These are phyloP conservation scores for Callionymus lyra DNA, from an alignment of 2,113 vertebrate species.

Conservation along the genomic window DNA sequence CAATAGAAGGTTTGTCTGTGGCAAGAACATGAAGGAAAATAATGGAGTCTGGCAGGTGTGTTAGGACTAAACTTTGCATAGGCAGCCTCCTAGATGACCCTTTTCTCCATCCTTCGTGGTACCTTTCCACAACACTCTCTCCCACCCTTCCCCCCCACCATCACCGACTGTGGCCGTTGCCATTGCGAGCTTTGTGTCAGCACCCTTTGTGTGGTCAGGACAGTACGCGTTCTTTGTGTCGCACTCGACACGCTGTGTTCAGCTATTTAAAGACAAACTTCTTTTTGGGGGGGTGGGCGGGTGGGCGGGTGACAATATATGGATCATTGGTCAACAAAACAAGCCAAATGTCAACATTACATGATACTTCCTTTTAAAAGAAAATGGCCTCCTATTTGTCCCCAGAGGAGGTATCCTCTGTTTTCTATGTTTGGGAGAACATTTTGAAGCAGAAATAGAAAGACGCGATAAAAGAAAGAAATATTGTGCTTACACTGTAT, in stretches of 20 bases:
- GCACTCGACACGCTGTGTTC: conserved; percentile 31
- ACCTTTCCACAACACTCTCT: conserved; percentile 15
- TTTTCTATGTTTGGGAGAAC: conserved; percentile 35
- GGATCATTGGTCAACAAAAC: conserved; percentile 49
- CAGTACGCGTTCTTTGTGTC: conserved; percentile 28
- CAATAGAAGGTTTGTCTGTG: conserved; percentile 64
- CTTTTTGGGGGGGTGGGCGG: conserved; percentile 20
- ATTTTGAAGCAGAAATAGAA: conserved; percentile 37
- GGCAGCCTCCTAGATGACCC: conserved; percentile 40
- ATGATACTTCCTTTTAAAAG: conserved; percentile 28
- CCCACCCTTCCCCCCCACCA: conserved; percentile 9
- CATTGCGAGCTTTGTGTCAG: conserved; percentile 47
- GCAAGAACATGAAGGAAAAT: conserved; percentile 34
- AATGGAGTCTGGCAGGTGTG: conserved; percentile 66
- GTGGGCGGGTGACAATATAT: conserved; percentile 33
- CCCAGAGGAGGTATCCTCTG: conserved; percentile 47
- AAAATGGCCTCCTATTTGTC: conserved; percentile 26
- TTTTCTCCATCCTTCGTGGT: conserved; percentile 19
- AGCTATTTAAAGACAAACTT: conserved; percentile 61
- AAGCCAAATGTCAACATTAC: conserved; percentile 54
- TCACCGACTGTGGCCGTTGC: conserved; percentile 18
- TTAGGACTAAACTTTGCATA: conserved; percentile 66
- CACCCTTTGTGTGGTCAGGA: conserved; percentile 49
- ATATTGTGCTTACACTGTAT: conserved; percentile 71
- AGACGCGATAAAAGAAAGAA: conserved; percentile 30